Conservation (phyloP, 2,888 invertebrate species). For the Agelastica alni region DNA sequence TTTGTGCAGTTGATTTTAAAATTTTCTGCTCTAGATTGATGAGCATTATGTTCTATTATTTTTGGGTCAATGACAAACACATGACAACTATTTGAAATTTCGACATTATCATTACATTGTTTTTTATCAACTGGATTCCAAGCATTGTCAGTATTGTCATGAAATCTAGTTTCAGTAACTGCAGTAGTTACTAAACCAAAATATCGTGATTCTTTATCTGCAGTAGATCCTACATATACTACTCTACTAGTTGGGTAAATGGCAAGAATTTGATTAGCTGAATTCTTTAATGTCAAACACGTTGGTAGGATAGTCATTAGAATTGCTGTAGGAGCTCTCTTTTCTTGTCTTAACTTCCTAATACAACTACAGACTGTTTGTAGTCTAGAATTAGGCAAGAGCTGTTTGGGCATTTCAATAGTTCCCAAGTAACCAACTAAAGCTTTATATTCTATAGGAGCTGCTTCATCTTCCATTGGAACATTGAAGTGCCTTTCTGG, state of each 20-base stretch:
- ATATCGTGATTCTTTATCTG: conserved; percentile 88
- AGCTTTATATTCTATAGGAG: conserved; percentile 75
- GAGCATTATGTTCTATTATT: conserved; percentile 79
- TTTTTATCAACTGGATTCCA: conserved; percentile 38
- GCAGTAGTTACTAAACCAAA: conserved; percentile 92
- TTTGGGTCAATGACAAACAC: conserved; percentile 93
- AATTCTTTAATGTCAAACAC: conserved; percentile 78
- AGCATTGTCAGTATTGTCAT: conserved; percentile 31
- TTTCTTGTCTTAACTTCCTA: conserved; percentile 84
- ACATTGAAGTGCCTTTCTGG: conserved; percentile 31
- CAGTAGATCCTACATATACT: conserved; percentile 86
- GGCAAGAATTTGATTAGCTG: conserved; percentile 78
- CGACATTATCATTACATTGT: conserved; percentile 55
- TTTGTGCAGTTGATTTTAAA: conserved; percentile 86
- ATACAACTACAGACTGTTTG: conserved; percentile 86
- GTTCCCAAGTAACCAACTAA: conserved; percentile 95
- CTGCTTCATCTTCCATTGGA: conserved; percentile 54
- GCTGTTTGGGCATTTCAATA: conserved; percentile 90
- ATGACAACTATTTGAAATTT: conserved; percentile 87
- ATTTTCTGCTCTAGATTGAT: conserved; percentile 76
- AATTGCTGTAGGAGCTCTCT: conserved; percentile 82
- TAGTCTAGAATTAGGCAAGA: conserved; percentile 73
- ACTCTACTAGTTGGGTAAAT: conserved; percentile 86
- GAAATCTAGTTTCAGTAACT: conserved; percentile 57
- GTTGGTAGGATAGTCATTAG: conserved; percentile 83